Conservation (phyloP, 2,797 vertebrate genomes). For the Enteromius afrohamiltoni region DNA sequence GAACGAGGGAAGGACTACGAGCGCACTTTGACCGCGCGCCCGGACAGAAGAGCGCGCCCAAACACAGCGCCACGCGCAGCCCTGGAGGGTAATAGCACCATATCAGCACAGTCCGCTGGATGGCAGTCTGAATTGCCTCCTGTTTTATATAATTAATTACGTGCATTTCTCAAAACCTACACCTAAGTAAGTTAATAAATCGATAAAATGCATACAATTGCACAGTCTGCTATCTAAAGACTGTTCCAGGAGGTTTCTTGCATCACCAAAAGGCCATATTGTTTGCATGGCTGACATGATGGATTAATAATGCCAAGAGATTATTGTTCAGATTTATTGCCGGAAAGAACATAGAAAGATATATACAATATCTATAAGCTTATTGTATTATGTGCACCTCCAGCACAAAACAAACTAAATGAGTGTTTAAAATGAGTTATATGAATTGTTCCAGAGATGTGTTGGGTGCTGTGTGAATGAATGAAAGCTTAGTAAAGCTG, state of each 20-base stretch:
- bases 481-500: slow-evolving; percentile 28
- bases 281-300: background rate
- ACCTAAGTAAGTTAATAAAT: background rate
- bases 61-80: slow-evolving; percentile 55
- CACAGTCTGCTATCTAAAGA: background rate
- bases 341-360: background rate
- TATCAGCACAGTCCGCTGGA: background rate
- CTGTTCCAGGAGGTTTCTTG: background rate
- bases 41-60: rapidly evolving
- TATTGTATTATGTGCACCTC: background rate
- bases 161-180: background rate
- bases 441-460: background rate
- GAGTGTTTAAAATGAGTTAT: background rate
- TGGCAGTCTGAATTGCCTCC: no score
- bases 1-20: slow-evolving; percentile 67
- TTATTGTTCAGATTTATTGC: background rate
- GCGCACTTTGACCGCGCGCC: slow-evolving; percentile 37
- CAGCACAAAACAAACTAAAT: background rate
- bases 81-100: background rate
- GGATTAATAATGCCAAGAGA: background rate
- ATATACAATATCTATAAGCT: background rate
- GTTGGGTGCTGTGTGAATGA: slow-evolving; percentile 30
- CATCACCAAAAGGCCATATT: background rate
- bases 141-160: background rate
- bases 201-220: background rate